A percentile compares a stretch with the other conserved stretches of the same genome.
phyloP scores from a whole-genome alignment of 2,113 vertebrate genomes.

The Salvator merianae region DNA sequence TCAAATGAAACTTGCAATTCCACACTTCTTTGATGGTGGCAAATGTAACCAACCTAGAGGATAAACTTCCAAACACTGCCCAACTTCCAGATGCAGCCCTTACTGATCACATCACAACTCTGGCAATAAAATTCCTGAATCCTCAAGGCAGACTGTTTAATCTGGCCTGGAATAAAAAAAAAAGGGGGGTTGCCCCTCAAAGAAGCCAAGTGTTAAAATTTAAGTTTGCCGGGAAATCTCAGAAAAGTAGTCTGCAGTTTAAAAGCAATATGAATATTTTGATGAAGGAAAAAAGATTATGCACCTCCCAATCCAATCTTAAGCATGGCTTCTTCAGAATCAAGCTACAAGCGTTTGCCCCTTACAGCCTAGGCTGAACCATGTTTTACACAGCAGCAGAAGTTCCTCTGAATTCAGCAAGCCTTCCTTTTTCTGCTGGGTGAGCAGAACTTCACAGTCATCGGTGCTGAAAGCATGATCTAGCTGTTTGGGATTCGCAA shows the following conservation, averaged over 20 bases:
- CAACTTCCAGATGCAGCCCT: not conserved
- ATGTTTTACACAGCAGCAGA: not conserved
- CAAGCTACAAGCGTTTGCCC: not conserved
- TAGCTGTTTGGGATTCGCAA: too few species aligned
- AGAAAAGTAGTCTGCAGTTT: accelerated
- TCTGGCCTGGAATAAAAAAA: not conserved
- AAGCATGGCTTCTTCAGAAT: not conserved
- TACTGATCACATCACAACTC: conserved; percentile 4
- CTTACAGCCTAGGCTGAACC: not conserved
- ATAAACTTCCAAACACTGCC: not conserved
- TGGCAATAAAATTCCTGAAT: conserved; percentile 6
- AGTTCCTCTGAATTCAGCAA: too few species aligned
- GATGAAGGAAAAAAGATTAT: not conserved
- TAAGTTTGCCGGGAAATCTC: not conserved
- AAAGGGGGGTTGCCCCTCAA: not conserved
- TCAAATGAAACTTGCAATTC: not conserved
- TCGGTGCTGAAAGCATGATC: too few species aligned
- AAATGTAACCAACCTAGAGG: conserved; percentile 41
- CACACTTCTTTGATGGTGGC: conserved; percentile 34
- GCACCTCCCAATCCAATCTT: not conserved
- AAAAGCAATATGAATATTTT: not conserved
- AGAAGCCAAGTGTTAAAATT: not conserved
- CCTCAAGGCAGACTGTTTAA: conserved; percentile 25
- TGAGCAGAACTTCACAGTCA: too few species aligned
- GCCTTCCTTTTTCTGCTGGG: too few species aligned